A percentile compares a stretch with the other conserved stretches of the same genome.
These are phyloP conservation scores for Glareola pratincola DNA, from an alignment of 2,113 vertebrate genomes.

Conservation along the genomic window DNA sequence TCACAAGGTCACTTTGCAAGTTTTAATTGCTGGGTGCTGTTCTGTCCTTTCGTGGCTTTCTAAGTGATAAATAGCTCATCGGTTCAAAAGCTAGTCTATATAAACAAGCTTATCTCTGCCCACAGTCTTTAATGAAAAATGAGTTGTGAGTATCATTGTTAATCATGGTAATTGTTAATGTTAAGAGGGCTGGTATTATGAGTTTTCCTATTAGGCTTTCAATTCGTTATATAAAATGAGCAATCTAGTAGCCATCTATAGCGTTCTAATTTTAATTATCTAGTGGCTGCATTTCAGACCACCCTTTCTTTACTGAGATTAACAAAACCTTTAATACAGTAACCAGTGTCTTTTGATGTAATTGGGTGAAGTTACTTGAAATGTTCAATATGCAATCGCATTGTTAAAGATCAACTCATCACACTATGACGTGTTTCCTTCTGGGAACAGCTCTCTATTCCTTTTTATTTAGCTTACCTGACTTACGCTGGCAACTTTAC, in stretches of 20 bases:
- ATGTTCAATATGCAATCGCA: not conserved
- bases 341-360: constrained; percentile 1
- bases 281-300: constrained; percentile 28
- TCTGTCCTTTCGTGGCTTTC: constrained; percentile 76
- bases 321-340: constrained; percentile 34
- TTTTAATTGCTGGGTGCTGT: constrained; percentile 88
- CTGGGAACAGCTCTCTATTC: not conserved
- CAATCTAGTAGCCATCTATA: constrained; percentile 74
- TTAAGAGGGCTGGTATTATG: constrained; percentile 85
- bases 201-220: constrained; percentile 85
- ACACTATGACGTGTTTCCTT: not conserved
- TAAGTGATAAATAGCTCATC: constrained; percentile 78
- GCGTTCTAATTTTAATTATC: constrained; percentile 75
- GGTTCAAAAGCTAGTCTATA: constrained; percentile 78
- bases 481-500: not conserved
- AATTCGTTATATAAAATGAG: constrained; percentile 83
- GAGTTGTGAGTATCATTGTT: constrained; percentile 89
- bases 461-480: not conserved
- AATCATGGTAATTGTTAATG: constrained; percentile 91
- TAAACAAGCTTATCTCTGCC: constrained; percentile 90
- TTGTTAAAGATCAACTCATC: not conserved
- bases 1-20: constrained; percentile 87
- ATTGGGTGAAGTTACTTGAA: not conserved
- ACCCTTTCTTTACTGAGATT: constrained; percentile 26
- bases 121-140: constrained; percentile 89